These are phyloP conservation scores for Psylliodes chrysocephalus DNA, from an alignment of 2,888 invertebrate species.

Conservation along the genomic window DNA sequence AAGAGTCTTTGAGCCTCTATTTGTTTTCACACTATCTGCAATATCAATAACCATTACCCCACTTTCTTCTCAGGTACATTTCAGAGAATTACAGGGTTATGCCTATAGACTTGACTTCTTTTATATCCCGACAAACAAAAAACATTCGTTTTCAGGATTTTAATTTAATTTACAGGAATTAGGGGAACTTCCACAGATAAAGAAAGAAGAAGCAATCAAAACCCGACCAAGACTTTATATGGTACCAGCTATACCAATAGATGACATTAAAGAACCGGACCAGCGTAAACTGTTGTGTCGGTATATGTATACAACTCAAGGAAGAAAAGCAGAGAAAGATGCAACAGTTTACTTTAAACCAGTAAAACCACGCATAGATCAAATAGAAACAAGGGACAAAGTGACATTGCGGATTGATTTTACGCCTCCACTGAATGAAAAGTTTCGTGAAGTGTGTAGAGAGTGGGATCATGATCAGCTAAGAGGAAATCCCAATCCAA, in stretches of 20 bases:
- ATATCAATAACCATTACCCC: no score
- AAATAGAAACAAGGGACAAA: constrained; percentile 40
- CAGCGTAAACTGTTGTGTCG: constrained; percentile 56
- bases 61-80: no score
- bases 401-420: constrained; percentile 47
- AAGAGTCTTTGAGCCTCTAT: no score
- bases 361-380: constrained; percentile 38
- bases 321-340: constrained; percentile 55
- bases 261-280: constrained; percentile 60
- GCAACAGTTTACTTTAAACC: constrained; percentile 47
- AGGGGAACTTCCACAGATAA: constrained; percentile 40
- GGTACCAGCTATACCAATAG: constrained; percentile 58
- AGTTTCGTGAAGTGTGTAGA: constrained; percentile 48
- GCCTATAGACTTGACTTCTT: background rate
- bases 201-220: constrained; percentile 53
- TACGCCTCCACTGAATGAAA: constrained; percentile 50
- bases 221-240: constrained; percentile 58
- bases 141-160: background rate
- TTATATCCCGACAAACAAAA: constrained; percentile 32
- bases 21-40: no score
- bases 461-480: constrained; percentile 60
- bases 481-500: constrained; percentile 56
- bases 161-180: constrained; percentile 11
- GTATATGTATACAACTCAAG: constrained; percentile 60
- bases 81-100: no score